Base-by-base conservation (phyloP, 1,140 invertebrate species). In the Polyergus mexicanus region DNA sequence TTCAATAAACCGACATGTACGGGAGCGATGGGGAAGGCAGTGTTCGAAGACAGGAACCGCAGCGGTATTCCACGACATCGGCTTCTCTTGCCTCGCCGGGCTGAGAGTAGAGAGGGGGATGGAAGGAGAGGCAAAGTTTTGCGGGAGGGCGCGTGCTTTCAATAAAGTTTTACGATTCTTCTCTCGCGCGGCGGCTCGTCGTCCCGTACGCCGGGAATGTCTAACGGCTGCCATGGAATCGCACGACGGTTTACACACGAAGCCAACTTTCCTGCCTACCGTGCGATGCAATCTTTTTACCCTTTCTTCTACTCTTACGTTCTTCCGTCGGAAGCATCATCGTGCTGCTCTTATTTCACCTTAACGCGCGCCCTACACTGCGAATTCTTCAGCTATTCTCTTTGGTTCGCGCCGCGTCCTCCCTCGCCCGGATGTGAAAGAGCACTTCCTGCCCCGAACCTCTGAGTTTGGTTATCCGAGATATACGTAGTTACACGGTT, bases 131-230 rank as follows among this genome's bases (percentile, higher is more conserved):
- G 74, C 47, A 54, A 84, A 84, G 81, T 84, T 38, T 6, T 77
- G 44, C 28, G 44, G 51, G 78, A 47, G 44, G 28, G 28, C 58
- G 41, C 72, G 72, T 56, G 81, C 81, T 84, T 84, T 77, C 81
- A 66, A 84, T 84, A 84, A 84, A 84, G 81, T 84, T 84, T 84
- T 84, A 84, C 71, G 62, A 58, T 84, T 84, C 72, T 84, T 84
- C 72, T 38, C 81, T 74, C 58, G 32, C 84, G 72, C 44, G 16
- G 54, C 58, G 16, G 68, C 60, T 58, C 56, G 56, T 35, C 75
- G 51, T 32, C 32, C 32, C 32, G 32, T 32, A 32, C 51, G 56
- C 35, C 47, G 60, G 25, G 32, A 86, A 84, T 65, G 69, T 72
- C 35, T 81, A 63, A 83, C 78, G 78, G 62, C 62, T 86, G 68